Evolutionary conservation across 2,113 vertebrate species (phyloP), one percentile per base, ranked within the genome.

Genomic region (Chaenocephalus aceratus): DNA sequence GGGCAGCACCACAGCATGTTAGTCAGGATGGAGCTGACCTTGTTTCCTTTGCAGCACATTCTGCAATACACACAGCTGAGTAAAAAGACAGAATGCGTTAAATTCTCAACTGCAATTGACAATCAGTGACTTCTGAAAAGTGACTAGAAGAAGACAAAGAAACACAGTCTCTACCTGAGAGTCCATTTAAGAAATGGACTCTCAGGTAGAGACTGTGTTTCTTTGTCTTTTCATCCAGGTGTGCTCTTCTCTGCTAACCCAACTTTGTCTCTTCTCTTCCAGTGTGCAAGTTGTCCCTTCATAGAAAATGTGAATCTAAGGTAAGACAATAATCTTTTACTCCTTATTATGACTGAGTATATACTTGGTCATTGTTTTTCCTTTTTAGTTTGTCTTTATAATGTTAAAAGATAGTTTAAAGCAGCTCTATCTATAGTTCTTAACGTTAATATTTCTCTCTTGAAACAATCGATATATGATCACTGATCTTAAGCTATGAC

Each of bases 231-330:
- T 16, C 26, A 36, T 18, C 41, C 0, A 21, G 18, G 0, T 48
- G 21, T 68, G 34, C 23, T 57, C 23, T 46, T 15, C 1, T 16
- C 64, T 49, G 18, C 60, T 45, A 56, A 44, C 5, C 26, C 16
- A 4, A 30, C 41, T 3, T 36, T 82, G 41, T 80, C 52, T 92
- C 34, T 79, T 82, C 77, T 85, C 68, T 89, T 83, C 51, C 94
- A 97, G 96, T 94, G 51, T 97, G 96, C 90, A 93, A 92, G 56
- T 86, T 97, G 85, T 95, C 95, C 86, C 95, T 95, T 91, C 96
- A 97, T 94, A 96, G 92, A 92, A 96, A 96, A 93, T 97, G 96
- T 94, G 96, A 96, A 94, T 95, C 93, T 60, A 97, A 97, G 96
- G 96, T 97, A 96, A 96, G 96, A 85, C 4, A 10, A 9, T 3